Evolutionary conservation across 2,888 invertebrate species (phyloP).

Genomic region (Hemicrepidius hirtus): DNA sequence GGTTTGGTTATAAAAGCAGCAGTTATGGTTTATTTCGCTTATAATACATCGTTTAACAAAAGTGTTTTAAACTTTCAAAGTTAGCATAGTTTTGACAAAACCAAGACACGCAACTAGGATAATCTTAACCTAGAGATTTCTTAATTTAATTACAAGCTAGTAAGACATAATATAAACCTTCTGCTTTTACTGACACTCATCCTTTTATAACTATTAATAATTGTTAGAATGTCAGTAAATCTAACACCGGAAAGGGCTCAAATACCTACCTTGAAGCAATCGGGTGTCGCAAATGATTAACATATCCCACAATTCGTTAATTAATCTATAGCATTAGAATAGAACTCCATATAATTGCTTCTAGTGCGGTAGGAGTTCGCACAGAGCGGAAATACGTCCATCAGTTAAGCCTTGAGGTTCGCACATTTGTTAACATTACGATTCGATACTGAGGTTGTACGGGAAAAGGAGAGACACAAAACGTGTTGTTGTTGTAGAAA

Average conservation of each 20-base stretch:
- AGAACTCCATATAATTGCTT: slow-evolving; percentile 33
- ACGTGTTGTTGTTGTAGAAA: neutral
- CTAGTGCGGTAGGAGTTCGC: slow-evolving; percentile 8
- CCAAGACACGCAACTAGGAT: too few species aligned
- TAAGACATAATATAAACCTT: too few species aligned
- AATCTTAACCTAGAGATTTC: too few species aligned
- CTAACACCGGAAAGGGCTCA: neutral
- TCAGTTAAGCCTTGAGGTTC: slow-evolving; percentile 18
- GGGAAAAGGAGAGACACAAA: neutral
- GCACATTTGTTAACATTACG: slow-evolving; percentile 24
- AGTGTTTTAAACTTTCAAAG: too few species aligned
- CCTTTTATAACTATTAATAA: too few species aligned
- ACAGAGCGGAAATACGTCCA: slow-evolving; percentile 16
- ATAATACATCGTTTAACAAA: too few species aligned
- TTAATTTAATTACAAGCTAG: too few species aligned
- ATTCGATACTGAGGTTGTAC: neutral
- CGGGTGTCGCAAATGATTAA: slow-evolving; percentile 17
- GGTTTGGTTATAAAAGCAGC: too few species aligned
- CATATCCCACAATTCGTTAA: slow-evolving; percentile 25
- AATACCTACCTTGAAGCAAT: slow-evolving; percentile 1
- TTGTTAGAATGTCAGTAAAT: too few species aligned
- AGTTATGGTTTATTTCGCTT: too few species aligned
- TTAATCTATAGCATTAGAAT: slow-evolving; percentile 35
- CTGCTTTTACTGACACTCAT: too few species aligned
- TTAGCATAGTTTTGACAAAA: too few species aligned